Base-by-base conservation (phyloP, 1,140 invertebrate species). In the Saccostrea cuccullata region DNA sequence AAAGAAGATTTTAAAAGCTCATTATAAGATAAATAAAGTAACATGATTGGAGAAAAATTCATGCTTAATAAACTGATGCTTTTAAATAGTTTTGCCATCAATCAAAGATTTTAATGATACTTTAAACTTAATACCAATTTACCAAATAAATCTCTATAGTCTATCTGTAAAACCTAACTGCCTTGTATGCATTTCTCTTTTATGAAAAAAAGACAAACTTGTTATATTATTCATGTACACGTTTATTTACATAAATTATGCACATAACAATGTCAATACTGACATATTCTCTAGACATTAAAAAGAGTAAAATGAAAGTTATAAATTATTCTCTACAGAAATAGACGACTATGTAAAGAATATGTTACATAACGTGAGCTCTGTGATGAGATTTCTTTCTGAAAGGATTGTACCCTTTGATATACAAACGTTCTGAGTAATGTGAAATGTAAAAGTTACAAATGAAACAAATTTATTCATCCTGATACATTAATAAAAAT, bases 231-330 rank as follows among this genome's bases (percentile, higher is more conserved):
- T 64, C 58, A 64, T 64, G 17, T 64, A 64, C 17, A 12, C 11
- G 11, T 77, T 30, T 77, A 77, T 77, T 77, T 77, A 77, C 26
- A 30, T 77, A 40, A 23, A 77, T 77, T 26, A 77, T 36, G 26
- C 70, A 77, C 26, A 13, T 77, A 64, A 64, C 15, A 64, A 17
- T 20, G 58, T 64, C 58, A 20, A 64, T 64, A 64, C 8, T 64
- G 58, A 64, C 58, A 64, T n/a, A 64, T 5, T 64, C 58, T 64
- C 58, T 64, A 64, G n/a, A 64, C n/a, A 47, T 47, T 47, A 47
- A 47, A 47, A 47, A 47, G 47, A 47, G 47, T 47, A 47, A 47
- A 47, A 47, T 47, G 47, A 47, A 47, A 47, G 47, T 47, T 8
- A 47, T 47, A 36, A 36, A 5, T 47, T 47, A 47, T 47, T 47